phyloP scores from a whole-genome alignment of 1,140 invertebrate species.

The Rhopalosiphum maidis region DNA sequence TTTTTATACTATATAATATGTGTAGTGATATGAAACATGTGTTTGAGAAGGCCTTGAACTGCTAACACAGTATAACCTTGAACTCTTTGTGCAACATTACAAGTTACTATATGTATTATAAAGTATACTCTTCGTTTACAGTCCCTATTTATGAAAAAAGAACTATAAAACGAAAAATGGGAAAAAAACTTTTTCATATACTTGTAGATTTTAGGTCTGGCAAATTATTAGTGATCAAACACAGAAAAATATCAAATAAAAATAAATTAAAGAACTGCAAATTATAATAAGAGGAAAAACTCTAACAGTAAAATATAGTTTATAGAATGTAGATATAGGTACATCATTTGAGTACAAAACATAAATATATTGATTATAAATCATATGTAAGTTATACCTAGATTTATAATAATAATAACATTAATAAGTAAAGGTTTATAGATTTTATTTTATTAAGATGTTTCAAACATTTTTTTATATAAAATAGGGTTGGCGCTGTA shows the following conservation, averaged over 20 bases:
- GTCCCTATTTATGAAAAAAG: neutral
- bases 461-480: neutral
- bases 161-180: neutral
- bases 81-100: constrained; percentile 27
- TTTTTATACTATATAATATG: neutral
- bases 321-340: neutral
- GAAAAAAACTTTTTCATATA: neutral
- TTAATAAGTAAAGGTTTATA: neutral
- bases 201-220: neutral
- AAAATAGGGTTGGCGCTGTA: neutral
- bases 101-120: neutral
- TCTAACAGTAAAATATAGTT: neutral
- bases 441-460: neutral
- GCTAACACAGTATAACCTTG: constrained; percentile 42
- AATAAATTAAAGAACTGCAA: neutral
- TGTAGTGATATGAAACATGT: neutral
- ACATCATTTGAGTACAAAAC: neutral
- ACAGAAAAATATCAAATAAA: neutral
- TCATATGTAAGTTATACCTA: neutral
- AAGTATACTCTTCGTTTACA: neutral
- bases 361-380: neutral
- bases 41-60: constrained; percentile 39
- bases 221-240: neutral
- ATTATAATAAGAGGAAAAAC: neutral
- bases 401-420: neutral